Conservation (phyloP, 2,113 vertebrate genomes). For the Dryoscopus gambensis region DNA sequence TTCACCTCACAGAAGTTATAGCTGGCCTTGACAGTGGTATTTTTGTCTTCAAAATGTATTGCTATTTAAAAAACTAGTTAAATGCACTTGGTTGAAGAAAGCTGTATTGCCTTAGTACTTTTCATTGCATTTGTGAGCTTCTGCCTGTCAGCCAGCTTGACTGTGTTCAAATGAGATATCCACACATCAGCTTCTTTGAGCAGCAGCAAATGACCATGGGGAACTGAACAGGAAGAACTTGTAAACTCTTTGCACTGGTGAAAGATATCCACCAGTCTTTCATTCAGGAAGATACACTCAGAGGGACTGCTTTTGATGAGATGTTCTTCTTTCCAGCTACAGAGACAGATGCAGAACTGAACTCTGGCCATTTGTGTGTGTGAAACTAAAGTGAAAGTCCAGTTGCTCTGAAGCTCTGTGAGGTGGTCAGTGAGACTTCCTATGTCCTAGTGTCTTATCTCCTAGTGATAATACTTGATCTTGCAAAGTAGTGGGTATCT, state of each 20-base stretch:
- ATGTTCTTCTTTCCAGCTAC: neutral
- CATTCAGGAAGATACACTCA: neutral
- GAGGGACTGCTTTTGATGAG: neutral
- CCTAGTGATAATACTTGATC: neutral
- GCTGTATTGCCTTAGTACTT: constrained; percentile 1
- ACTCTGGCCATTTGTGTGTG: neutral
- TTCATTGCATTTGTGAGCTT: neutral
- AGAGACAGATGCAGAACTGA: neutral
- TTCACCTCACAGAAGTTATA: constrained; percentile 4
- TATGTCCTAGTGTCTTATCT: neutral
- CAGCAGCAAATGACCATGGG: neutral
- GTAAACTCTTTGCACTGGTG: neutral
- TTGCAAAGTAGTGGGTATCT: neutral
- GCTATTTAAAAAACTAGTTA: constrained; percentile 28
- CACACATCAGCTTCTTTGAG: neutral
- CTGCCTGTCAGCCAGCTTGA: constrained; percentile 1
- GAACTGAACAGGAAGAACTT: neutral
- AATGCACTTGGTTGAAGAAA: constrained; percentile 52
- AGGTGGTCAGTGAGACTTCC: neutral
- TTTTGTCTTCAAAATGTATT: constrained; percentile 42
- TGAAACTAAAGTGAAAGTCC: neutral
- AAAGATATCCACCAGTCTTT: neutral
- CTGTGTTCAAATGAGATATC: neutral
- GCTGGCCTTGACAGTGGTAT: constrained; percentile 25
- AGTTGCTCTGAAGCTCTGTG: neutral